phyloP scores from a whole-genome alignment of 1,140 invertebrate genomes.

The Drosophila navojoa region DNA sequence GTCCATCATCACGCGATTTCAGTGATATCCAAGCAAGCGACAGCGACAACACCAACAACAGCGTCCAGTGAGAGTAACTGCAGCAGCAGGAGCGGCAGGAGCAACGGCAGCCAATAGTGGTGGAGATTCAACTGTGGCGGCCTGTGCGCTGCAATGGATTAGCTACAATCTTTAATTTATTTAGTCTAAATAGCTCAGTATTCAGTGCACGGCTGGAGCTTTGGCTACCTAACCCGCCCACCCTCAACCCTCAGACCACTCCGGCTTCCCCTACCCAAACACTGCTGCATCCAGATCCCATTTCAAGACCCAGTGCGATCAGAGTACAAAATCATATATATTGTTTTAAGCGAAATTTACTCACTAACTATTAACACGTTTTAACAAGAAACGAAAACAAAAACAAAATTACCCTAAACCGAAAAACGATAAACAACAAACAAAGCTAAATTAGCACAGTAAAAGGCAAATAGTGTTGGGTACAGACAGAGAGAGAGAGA shows the following conservation, averaged over 20 bases:
- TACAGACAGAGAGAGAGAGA: slow-evolving; percentile 1
- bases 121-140: neutral
- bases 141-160: slow-evolving; percentile 12
- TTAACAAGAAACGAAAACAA: slow-evolving; percentile 9
- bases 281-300: neutral
- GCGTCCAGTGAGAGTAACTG: slow-evolving; percentile 10
- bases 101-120: slow-evolving; percentile 22
- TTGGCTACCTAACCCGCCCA: slow-evolving; percentile 1
- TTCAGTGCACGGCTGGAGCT: slow-evolving; percentile 37
- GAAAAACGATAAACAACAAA: neutral
- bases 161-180: slow-evolving; percentile 28
- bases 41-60: slow-evolving; percentile 21
- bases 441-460: neutral
- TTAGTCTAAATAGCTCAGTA: slow-evolving; percentile 40
- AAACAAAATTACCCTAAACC: neutral
- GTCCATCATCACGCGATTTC: slow-evolving; percentile 32
- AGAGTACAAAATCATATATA: slow-evolving; percentile 43
- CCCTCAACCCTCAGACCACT: neutral
- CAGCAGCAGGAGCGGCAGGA: slow-evolving; percentile 19
- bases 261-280: neutral
- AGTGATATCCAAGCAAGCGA: slow-evolving; percentile 46
- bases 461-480: neutral
- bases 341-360: slow-evolving; percentile 35
- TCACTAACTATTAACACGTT: slow-evolving; percentile 38
- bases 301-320: slow-evolving; percentile 36